Conservation (phyloP, 2,888 invertebrate genomes). For the Drosophila bunnanda region DNA sequence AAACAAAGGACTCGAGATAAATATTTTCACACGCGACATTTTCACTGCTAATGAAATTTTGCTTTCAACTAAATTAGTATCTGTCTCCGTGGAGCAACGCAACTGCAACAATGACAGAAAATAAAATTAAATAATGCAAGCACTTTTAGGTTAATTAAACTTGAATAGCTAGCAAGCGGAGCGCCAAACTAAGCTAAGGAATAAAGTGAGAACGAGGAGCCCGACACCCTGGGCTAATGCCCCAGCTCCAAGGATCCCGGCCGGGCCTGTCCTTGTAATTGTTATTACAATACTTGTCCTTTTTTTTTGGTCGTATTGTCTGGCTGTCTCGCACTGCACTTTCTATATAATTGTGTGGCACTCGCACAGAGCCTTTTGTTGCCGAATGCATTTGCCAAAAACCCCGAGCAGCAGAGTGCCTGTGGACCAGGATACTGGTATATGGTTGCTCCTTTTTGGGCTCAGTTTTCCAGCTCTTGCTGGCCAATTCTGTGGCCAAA, state of each 20-base stretch:
- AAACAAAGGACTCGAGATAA: conserved; percentile 67
- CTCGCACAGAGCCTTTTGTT: conserved; percentile 44
- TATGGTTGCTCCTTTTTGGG: conserved; percentile 25
- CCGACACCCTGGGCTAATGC: conserved; percentile 18
- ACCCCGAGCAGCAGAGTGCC: conserved; percentile 13
- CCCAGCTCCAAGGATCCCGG: neutral
- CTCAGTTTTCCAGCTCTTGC: neutral
- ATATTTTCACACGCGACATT: conserved; percentile 78
- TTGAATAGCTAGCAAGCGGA: conserved; percentile 71
- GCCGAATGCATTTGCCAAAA: conserved; percentile 61
- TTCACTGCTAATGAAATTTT: conserved; percentile 77
- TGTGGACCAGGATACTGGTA: conserved; percentile 3
- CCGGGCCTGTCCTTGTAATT: conserved; percentile 66
- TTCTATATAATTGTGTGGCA: conserved; percentile 77
- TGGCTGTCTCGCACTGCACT: conserved; percentile 66
- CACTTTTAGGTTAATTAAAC: conserved; percentile 82
- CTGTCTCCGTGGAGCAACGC: conserved; percentile 32
- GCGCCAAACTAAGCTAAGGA: conserved; percentile 55
- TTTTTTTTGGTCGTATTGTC: conserved; percentile 57
- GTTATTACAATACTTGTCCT: conserved; percentile 76
- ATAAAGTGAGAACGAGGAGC: conserved; percentile 43
- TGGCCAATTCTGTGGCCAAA: conserved; percentile 8
- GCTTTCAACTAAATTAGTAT: conserved; percentile 77
- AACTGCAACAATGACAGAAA: conserved; percentile 53
- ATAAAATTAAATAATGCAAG: conserved; percentile 80